phyloP scores from a whole-genome alignment of 2,113 vertebrate genomes.

The Amazona guildingii region DNA sequence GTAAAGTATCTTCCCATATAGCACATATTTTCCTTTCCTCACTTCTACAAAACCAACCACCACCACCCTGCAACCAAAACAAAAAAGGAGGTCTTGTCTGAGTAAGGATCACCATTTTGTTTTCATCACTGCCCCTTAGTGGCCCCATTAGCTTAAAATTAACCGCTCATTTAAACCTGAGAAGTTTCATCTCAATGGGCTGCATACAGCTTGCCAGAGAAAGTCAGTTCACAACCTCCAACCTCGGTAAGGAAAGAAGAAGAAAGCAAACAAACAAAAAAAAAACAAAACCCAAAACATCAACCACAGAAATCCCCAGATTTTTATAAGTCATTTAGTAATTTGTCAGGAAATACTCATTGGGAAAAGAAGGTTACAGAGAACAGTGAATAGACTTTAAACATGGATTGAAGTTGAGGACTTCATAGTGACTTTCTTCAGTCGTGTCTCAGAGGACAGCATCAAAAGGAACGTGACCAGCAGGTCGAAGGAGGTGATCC shows the following conservation, averaged over 20 bases:
- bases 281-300: background rate
- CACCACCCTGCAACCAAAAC: background rate
- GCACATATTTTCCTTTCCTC: background rate
- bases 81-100: background rate
- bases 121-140: background rate
- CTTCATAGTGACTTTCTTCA: too few species aligned
- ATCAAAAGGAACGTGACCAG: too few species aligned
- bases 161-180: background rate
- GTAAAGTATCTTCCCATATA: background rate
- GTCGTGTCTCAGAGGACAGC: too few species aligned
- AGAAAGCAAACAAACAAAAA: background rate
- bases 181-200: background rate
- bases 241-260: background rate
- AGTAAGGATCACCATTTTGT: background rate
- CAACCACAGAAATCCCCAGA: rapidly evolving
- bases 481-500: too few species aligned
- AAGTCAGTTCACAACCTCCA: background rate
- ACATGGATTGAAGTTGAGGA: background rate
- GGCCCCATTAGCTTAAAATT: background rate
- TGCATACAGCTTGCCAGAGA: background rate
- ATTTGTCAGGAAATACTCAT: background rate
- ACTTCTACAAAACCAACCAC: background rate
- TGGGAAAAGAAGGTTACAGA: background rate
- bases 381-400: background rate
- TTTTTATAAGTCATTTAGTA: background rate